Evolutionary conservation across 2,888 invertebrate genomes (phyloP).

Genomic region (Myopa tessellatipennis): DNA sequence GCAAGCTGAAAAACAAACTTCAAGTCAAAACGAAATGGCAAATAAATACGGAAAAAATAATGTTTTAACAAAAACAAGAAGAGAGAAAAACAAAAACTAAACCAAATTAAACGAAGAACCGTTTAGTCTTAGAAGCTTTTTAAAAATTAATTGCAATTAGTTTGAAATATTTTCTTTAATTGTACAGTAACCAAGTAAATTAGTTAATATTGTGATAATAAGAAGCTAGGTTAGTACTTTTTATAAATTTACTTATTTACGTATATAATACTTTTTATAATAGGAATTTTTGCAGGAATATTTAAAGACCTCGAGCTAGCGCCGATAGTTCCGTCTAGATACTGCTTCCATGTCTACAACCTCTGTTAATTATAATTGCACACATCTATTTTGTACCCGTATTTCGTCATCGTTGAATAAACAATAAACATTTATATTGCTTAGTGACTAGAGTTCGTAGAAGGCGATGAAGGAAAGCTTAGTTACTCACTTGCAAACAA

Average conservation of each 20-base stretch:
- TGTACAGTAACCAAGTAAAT: background rate
- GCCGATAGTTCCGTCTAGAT: background rate
- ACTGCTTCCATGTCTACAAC: background rate
- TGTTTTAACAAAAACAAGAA: background rate
- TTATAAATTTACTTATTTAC: no score
- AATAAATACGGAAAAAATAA: background rate
- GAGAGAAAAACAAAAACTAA: background rate
- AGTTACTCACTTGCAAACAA: background rate
- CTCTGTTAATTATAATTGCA: background rate
- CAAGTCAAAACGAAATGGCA: background rate
- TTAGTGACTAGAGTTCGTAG: background rate
- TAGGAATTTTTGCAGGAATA: no score
- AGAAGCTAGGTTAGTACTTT: no score
- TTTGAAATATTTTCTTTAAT: background rate
- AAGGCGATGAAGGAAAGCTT: slow-evolving; percentile 13
- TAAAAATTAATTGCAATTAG: background rate
- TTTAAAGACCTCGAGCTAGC: no score
- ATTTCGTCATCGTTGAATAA: slow-evolving; percentile 32
- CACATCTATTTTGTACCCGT: background rate
- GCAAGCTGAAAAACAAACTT: background rate
- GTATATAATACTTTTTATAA: no score
- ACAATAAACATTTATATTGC: slow-evolving; percentile 21
- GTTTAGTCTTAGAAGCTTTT: background rate
- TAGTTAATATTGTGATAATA: no score
- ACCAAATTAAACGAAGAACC: background rate